Percentiles rank a stretch among this genome's conserved stretches.
Evolutionary conservation across 2,888 invertebrate genomes (phyloP).

Genomic region (Nezara viridula): DNA sequence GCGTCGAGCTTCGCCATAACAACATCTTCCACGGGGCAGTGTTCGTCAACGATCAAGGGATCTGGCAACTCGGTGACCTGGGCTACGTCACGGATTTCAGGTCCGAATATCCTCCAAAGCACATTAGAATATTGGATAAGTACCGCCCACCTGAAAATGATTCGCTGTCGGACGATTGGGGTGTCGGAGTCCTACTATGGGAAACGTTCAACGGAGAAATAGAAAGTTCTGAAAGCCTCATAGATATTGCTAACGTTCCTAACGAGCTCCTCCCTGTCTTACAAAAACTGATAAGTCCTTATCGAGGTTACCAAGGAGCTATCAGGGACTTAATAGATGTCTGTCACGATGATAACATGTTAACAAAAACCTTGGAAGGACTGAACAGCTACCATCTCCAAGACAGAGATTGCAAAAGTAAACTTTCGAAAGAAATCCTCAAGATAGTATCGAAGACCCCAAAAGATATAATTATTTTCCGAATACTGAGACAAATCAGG

Average conservation of each 20-base stretch:
- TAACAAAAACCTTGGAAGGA: background rate
- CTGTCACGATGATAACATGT: background rate
- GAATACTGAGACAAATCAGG: background rate
- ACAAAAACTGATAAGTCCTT: background rate
- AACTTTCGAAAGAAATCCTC: background rate
- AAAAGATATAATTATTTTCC: background rate
- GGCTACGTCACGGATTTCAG: slow-evolving; percentile 77
- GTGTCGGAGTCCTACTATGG: slow-evolving; percentile 96
- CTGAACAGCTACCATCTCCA: background rate
- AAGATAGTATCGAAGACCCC: background rate
- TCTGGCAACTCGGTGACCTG: slow-evolving; percentile 97
- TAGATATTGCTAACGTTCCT: background rate
- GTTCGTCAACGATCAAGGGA: slow-evolving; percentile 95
- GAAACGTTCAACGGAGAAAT: slow-evolving; percentile 95
- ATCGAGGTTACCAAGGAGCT: background rate
- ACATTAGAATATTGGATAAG: slow-evolving; percentile 81
- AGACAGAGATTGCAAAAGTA: slow-evolving; percentile 32
- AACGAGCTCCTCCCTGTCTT: background rate
- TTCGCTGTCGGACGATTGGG: slow-evolving; percentile 86
- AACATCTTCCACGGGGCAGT: slow-evolving; percentile 95
- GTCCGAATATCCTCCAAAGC: slow-evolving; percentile 76
- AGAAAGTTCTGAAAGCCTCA: background rate
- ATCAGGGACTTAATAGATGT: background rate
- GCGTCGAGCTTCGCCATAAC: slow-evolving; percentile 95
- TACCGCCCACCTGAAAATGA: slow-evolving; percentile 88